Conservation (phyloP, 2,113 vertebrate genomes). For the Neolamprologus devosi region DNA sequence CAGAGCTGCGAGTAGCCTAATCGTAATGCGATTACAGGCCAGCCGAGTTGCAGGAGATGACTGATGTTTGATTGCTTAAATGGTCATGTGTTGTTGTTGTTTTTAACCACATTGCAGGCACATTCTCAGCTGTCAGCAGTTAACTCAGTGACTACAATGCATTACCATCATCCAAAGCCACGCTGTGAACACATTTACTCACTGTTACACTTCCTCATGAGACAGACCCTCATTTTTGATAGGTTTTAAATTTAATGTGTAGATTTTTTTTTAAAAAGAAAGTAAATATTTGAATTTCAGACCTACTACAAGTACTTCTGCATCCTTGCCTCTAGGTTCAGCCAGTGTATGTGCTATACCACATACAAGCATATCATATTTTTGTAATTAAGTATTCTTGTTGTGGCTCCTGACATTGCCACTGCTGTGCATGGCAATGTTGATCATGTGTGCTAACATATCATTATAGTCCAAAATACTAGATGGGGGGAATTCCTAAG, state of each 20-base stretch:
- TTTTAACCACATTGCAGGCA: not conserved
- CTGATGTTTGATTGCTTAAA: not conserved
- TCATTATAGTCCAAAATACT: slow-evolving; percentile 51
- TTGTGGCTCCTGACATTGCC: not conserved
- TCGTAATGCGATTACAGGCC: slow-evolving; percentile 24
- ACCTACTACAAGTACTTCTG: not conserved
- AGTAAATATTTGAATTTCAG: not conserved
- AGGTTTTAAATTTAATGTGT: not conserved
- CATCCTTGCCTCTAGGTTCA: not conserved
- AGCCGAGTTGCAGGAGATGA: not conserved
- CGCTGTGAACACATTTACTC: not conserved
- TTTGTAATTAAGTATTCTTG: not conserved
- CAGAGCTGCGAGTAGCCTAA: not conserved
- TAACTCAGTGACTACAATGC: not conserved
- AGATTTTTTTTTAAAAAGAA: accelerated
- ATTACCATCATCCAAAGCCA: not conserved
- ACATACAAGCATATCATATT: not conserved
- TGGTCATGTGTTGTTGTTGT: not conserved
- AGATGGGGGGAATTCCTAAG: slow-evolving; percentile 40
- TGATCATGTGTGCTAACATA: slow-evolving; percentile 23
- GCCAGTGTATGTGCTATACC: not conserved
- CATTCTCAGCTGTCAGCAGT: not conserved
- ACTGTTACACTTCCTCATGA: not conserved
- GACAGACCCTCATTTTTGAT: not conserved
- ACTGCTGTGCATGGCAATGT: not conserved